Evolutionary conservation across 2,888 invertebrate genomes (phyloP), one percentile per base, ranked within the genome.

Genomic region (Pristionchus exspectatus): DNA sequence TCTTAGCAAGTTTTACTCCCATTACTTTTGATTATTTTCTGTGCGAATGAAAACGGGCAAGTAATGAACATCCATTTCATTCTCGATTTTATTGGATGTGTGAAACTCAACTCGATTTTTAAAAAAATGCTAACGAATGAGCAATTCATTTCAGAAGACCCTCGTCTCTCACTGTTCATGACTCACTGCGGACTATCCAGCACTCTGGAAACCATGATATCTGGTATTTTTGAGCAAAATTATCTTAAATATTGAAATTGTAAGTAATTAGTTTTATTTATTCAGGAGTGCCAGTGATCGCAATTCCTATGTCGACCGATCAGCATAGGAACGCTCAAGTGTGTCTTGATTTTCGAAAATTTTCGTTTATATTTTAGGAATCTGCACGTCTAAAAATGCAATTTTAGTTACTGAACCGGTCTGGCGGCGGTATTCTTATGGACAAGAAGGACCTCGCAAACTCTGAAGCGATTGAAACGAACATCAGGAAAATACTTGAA

Each of bases 241-340:
- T 72, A 30, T 30, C 7, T 33, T 59, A 21, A 27, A 16, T n/a
- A 16, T 66, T 27, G 27, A 27, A 27, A 27, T 27, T 27, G 27
- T 27, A 27, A 59, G 21, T 63, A 24, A 63, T 63, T 30, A 72
- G 33, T 72, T 33, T 33, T 33, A 30, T 44, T 4, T 24, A 77
- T 44, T 44, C 24, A 77, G 77, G 77, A 21, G 77, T 77, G 1
- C 77, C 77, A 1, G 44, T 44, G 0, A 77, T 92, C 54, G 85
- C 91, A 90, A 90, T 93, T n/a, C 93, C 93, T 0, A 86, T 92
- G 16, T 92, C 93, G 69, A 92, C 91, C 18, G 93, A 93, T 59
- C 93, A 93, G 87, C 86, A 90, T 10, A 66, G 93, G 30, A 93
- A 93, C 88, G 91, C 91, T 0, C 86, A 87, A 21, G 69, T 72